Evolutionary conservation across 1,140 invertebrate genomes (phyloP).

Genomic region (Magallana angulata): DNA sequence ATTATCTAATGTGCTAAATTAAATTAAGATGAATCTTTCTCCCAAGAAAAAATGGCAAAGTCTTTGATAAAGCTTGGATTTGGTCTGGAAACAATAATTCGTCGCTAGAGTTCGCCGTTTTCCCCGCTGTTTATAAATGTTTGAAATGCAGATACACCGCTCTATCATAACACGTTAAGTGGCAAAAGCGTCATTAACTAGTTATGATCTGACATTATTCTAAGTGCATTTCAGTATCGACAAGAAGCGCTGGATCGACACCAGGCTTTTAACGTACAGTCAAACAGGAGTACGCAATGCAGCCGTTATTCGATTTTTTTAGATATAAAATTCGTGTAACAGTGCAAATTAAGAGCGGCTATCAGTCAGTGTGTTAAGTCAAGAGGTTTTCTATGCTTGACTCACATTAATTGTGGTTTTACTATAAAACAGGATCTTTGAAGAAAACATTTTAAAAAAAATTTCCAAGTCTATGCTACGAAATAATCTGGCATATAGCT

Average conservation of each 20-base stretch:
- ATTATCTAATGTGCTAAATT: conserved; percentile 2
- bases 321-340: neutral
- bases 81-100: conserved; percentile 8
- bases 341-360: neutral
- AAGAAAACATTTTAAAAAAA: neutral
- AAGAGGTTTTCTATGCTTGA: neutral
- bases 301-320: neutral
- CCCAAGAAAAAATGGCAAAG: neutral
- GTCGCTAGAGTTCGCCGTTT: neutral
- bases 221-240: neutral
- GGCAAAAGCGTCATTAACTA: conserved; percentile 27
- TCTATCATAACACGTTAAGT: conserved; percentile 24
- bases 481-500: neutral
- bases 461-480: neutral
- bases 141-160: conserved; percentile 1
- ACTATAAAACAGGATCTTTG: neutral
- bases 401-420: neutral
- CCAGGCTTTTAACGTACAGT: neutral
- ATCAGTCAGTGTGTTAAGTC: neutral
- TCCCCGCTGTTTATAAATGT: conserved; percentile 7
- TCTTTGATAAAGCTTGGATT: conserved; percentile 15
- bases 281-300: neutral
- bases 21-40: neutral
- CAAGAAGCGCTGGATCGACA: neutral
- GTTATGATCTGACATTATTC: conserved; percentile 20